Evolutionary conservation across 2,888 invertebrate species (phyloP).

Genomic region (Pelosia muscerda): DNA sequence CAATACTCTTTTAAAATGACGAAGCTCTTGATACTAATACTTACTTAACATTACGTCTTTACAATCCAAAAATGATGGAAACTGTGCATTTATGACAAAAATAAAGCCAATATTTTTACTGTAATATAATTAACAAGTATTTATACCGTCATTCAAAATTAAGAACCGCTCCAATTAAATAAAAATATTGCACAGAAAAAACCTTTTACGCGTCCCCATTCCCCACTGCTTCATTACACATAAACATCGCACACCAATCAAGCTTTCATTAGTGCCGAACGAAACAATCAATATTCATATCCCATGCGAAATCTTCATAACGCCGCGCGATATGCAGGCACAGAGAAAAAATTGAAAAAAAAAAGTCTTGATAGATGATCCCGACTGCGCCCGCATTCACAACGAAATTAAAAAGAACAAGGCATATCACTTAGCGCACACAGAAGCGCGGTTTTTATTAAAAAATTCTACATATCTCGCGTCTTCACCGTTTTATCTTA

Average conservation of each 20-base stretch:
- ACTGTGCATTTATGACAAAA: not conserved
- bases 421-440: constrained; percentile 87
- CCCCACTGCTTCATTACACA: constrained; percentile 75
- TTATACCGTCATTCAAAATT: constrained; percentile 14
- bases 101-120: not conserved
- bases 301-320: constrained; percentile 84
- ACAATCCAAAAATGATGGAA: not conserved
- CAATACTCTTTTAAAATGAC: not conserved
- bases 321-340: constrained; percentile 59
- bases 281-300: constrained; percentile 86
- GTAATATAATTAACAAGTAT: not conserved
- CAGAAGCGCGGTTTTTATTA: constrained; percentile 84
- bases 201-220: constrained; percentile 66
- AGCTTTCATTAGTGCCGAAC: constrained; percentile 79
- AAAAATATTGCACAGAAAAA: constrained; percentile 62
- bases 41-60: not conserved
- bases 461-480: constrained; percentile 86
- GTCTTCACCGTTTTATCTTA: constrained; percentile 81
- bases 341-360: constrained; percentile 56
- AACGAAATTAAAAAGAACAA: constrained; percentile 87
- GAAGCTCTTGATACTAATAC: not conserved
- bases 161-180: constrained; percentile 52
- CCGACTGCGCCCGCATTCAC: constrained; percentile 73
- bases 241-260: constrained; percentile 81
- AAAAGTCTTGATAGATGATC: constrained; percentile 82